Evolutionary conservation across 2,888 invertebrate genomes (phyloP), one percentile per base, ranked within the genome.

Genomic region (Tetanocera ferruginea): DNA sequence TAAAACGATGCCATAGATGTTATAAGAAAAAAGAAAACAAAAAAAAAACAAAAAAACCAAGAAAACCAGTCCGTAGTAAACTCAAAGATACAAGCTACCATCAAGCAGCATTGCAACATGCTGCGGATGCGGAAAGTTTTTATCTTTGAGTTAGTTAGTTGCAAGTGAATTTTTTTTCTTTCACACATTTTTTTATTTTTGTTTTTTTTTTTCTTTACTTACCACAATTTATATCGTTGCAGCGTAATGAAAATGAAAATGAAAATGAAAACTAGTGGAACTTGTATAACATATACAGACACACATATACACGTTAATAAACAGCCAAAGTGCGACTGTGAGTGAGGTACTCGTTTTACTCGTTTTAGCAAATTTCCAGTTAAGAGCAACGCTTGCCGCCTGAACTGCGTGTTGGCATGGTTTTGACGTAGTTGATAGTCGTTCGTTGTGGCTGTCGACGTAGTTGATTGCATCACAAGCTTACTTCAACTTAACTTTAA

Each of bases 251-350:
- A 78, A 78, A 76, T 55, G 76, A 78, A 64, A 74, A 43, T 67
- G 78, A 78, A 78, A 78, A 76, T 55, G 76, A 78, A 64, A 77
- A 71, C 75, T 78, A 37, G 78, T 73, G 49, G 71, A 78, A 78
- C 71, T 55, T 43, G 78, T 78, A 49, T 70, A 49, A 73, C 49
- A 19, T 5, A 43, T 17, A 17, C 5, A 31, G 55, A 64, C 11
- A 43, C 43, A 28, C n/a, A 69, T 14, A 23, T 17, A 23, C 67
- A 28, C 11, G 23, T 28, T 23, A 28, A 60, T 25, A 60, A 60
- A 28, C 14, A 60, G 1, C 14, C 28, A 28, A 31, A 2, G 23
- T 57, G 57, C 23, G 11, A 28, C 28, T 60, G 14, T 60, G 60
- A 25, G 60, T 60, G 60, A 5, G 19, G 14, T 43, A 43, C 43